phyloP scores from a whole-genome alignment of 2,113 vertebrate species.

The Probosciger aterrimus region DNA sequence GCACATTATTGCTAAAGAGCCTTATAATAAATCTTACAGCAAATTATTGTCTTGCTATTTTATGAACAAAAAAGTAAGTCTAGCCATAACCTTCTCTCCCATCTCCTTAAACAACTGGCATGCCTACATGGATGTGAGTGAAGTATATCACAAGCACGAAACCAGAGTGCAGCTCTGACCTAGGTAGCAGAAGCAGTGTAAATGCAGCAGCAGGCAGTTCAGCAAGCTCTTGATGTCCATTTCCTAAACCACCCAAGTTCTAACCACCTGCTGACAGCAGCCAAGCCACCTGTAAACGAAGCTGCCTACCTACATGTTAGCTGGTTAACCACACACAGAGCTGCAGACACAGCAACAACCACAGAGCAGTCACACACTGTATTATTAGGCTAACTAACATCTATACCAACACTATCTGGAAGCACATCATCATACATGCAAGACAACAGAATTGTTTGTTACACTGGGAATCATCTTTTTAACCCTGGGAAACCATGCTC shows the following conservation, averaged over 20 bases:
- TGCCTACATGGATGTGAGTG: neutral
- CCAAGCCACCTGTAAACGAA: neutral
- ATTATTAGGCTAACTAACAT: neutral
- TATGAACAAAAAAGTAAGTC: neutral
- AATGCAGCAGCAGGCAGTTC: neutral
- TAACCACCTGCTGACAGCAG: neutral
- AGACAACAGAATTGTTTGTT: neutral
- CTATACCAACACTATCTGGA: neutral
- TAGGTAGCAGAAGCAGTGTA: neutral
- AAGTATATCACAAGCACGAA: accelerated
- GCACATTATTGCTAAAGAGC: neutral
- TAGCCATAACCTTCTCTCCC: neutral
- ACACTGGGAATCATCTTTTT: neutral
- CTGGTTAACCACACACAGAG: neutral
- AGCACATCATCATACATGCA: neutral
- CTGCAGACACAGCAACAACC: neutral
- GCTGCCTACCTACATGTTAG: neutral
- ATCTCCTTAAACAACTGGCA: neutral
- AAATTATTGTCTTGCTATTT: neutral
- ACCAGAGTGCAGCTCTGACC: neutral
- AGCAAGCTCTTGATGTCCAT: neutral
- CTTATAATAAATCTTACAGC: neutral
- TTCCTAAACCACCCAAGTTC: neutral
- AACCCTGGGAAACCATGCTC: neutral
- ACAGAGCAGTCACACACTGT: neutral